Base-by-base conservation (phyloP, 35 echinoderm and acorn worm species). In the Lytechinus pictus region DNA sequence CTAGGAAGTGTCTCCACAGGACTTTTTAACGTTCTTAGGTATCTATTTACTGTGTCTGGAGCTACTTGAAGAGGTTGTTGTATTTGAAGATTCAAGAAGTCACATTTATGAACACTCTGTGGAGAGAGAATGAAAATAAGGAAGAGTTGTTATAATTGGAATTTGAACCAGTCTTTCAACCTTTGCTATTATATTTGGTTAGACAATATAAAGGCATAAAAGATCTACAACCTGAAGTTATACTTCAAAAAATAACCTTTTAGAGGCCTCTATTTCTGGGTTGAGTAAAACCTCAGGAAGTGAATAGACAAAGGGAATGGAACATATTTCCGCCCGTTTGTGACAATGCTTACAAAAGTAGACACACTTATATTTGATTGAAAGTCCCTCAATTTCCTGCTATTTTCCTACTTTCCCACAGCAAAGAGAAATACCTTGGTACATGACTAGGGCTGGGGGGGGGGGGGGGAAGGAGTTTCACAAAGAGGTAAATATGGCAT, bases 81-180 rank as follows among this genome's bases (percentile, higher is more conserved):
- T 8, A 99, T 90, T 96, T 99, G 98, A 24, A 99, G 96, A 95
- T 99, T 99, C 19, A 99, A 89, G 89, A 99, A 99, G 86, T 99
- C 98, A 90, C 98, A 99, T 95, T 97, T 99, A 95, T 99, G 96
- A 12, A 99, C 98, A 94, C 97, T 99, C 98, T 99, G 96, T 5
- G 96, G 27, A 95, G 60, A 94, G 89, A 96, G 94, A 92, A 58
- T 58, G 56, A 13, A 58, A 58, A 58, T 11, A 10, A 58, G 2
- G 33, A 44, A 0, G 33, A 44, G 2, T 44, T 44, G 33, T 44
- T 44, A 44, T 44, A 44, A 44, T 44, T 44, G 33, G 24, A 79
- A 19, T 79, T n/a, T 24, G n/a, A 24, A 79, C 19, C 8, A 79
- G 66, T 79, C 66, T 79, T 79, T 79, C 66, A 79, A 79, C 66